Evolutionary conservation across 2,888 invertebrate species (phyloP), one percentile per base, ranked within the genome.

Genomic region (Caprella mutica): DNA sequence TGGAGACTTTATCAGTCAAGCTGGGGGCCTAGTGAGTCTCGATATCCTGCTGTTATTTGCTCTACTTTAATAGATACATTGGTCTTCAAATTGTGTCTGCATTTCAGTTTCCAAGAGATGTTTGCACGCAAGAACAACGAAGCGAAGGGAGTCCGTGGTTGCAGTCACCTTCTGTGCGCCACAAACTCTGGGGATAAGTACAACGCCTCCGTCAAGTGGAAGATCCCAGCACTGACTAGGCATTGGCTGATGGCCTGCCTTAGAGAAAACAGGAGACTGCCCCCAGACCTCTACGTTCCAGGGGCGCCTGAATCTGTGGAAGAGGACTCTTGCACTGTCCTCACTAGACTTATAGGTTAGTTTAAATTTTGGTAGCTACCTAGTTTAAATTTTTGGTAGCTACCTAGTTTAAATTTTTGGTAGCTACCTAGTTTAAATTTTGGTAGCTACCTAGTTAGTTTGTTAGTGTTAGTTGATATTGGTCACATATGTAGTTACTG

Each of bases 141-240:
- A 1, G 72, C 73, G n/a, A 74, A 73, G 42, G 73, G 72, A 42
- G 76, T 82, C 0, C 67, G 76, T 0, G 83, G 82, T 0, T 85
- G 83, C 0, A 92, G 93, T 0, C 86, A 94, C 71, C 75, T 94
- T 0, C 75, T 94, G 3, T 86, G 86, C 65, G 81, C 83, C 5
- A 75, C 76, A 0, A 76, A 86, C 0, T 75, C 76, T 21, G 90
- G 91, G 0, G 71, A 71, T n/a, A 94, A 92, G 70, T 86, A 86
- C 70, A 75, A 76, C 39, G 91, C 90, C 0, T 86, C 88, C 0
- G 33, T 53, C 42, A 27, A 24, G 71, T 94, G 93, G 94, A 79
- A 80, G 12, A 74, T 89, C 57, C 91, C 90, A 0, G 85, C 85
- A 1, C 83, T 93, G 0, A 79, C 72, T 0, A 81, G 82, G 9